Evolutionary conservation across 2,888 invertebrate genomes (phyloP), one percentile per base, ranked within the genome.

Genomic region (Cheilosia grossa): DNA sequence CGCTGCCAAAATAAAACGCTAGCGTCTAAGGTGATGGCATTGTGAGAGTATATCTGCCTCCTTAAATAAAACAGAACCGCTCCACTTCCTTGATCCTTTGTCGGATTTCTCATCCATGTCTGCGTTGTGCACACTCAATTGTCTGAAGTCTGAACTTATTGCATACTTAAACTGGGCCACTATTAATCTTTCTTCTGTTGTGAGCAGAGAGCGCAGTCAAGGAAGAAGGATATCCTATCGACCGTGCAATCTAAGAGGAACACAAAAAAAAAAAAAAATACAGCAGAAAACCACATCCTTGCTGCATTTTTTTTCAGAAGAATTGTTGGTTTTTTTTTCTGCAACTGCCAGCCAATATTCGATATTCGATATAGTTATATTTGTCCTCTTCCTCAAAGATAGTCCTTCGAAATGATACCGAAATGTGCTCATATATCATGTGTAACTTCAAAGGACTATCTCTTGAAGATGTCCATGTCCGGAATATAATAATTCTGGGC

Each of bases 81-180:
- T 47, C 30, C n/a, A 10, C 33, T 40, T 47, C 27, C 64, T 54
- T 80, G 66, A 82, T 82, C 59, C 66, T 66, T 78, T 77, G 77
- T 78, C 54, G 70, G 66, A 82, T 66, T 33, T 63, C 59, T 47
- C 64, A 64, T 61, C 67, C 51, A 13, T 63, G 64, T 61, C 44
- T 37, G 27, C 69, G 56, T 42, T 47, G 24, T 63, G 70, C 63
- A 73, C 63, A 64, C 73, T 83, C 82, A 83, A 69, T 79, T 83
- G 79, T 83, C 79, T 83, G 79, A 83, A 79, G 79, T 83, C 79
- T 83, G 79, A 83, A 79, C 79, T 79, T 83, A 79, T 79, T 79
- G 82, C 79, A 83, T 83, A 79, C 82, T 79, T 74, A 79, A 77
- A 73, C 82, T 51, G 69, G 78, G 51, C 67, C 51, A 74, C 82